Evolutionary conservation across 2,113 vertebrate species (phyloP).

Genomic region (Rallus limicola): DNA sequence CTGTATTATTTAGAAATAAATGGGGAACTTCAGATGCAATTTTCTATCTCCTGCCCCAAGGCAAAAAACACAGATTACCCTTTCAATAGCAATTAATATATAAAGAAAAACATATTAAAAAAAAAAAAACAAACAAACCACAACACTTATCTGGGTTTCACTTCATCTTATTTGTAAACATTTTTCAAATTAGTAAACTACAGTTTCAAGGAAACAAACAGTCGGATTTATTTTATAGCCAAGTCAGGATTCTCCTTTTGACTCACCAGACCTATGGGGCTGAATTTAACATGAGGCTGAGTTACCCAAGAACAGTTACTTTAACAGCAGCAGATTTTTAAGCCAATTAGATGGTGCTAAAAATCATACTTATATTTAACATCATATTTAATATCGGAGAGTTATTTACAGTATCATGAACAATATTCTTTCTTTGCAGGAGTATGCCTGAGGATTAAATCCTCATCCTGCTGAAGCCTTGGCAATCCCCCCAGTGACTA

Average conservation of each 20-base stretch:
- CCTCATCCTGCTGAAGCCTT: not conserved
- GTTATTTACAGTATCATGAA: not conserved
- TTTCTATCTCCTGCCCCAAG: slow-evolving; percentile 19
- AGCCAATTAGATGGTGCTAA: not conserved
- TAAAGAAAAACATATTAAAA: not conserved
- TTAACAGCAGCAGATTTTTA: not conserved
- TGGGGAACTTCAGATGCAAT: slow-evolving; percentile 15
- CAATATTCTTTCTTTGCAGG: not conserved
- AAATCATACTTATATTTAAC: not conserved
- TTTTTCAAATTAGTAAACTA: not conserved
- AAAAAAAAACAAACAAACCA: not conserved
- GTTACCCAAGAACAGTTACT: not conserved
- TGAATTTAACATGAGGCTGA: not conserved
- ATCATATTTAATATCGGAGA: not conserved
- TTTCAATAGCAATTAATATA: slow-evolving; percentile 5
- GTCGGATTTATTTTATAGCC: not conserved
- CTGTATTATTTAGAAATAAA: slow-evolving; percentile 61
- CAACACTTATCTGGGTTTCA: not conserved
- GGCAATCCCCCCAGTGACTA: not conserved
- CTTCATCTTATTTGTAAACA: not conserved
- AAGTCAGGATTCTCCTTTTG: not conserved
- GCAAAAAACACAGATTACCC: not conserved
- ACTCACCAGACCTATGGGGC: not conserved
- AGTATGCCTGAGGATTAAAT: not conserved
- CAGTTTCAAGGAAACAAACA: not conserved